Percentiles rank a stretch among this genome's conserved stretches.
Evolutionary conservation across 2,113 vertebrate genomes (phyloP).

Genomic region (Phainopepla nitens): DNA sequence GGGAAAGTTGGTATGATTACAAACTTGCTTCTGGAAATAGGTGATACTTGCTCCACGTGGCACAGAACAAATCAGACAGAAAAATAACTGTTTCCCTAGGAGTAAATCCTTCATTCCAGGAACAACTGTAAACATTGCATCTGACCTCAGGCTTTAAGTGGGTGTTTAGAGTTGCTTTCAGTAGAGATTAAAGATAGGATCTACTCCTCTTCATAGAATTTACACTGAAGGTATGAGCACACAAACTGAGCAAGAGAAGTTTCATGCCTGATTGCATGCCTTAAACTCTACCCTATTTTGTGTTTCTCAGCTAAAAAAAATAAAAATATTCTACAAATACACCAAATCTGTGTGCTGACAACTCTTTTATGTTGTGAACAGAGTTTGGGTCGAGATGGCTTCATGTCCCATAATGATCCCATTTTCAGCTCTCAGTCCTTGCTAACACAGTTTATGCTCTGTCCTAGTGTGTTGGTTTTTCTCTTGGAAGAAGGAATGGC

Average conservation of each 20-base stretch:
- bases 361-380: neutral
- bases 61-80: neutral
- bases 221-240: neutral
- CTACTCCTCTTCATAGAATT: neutral
- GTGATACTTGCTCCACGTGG: neutral
- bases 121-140: neutral
- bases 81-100: neutral
- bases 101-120: neutral
- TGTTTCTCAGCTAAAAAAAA: conserved; percentile 39
- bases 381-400: neutral
- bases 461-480: neutral
- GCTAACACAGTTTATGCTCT: neutral
- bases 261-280: neutral
- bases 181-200: neutral
- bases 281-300: conserved; percentile 11
- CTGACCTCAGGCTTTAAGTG: neutral
- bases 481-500: neutral
- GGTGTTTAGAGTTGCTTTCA: neutral
- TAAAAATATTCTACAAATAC: neutral
- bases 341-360: neutral
- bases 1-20: neutral
- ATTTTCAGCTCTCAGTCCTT: neutral
- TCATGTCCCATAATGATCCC: neutral
- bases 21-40: neutral
- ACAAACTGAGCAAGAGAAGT: neutral